Percentiles rank a stretch among this genome's conserved stretches.
Evolutionary conservation across 2,797 vertebrate species (phyloP).

Genomic region (Bucorvus abyssinicus): DNA sequence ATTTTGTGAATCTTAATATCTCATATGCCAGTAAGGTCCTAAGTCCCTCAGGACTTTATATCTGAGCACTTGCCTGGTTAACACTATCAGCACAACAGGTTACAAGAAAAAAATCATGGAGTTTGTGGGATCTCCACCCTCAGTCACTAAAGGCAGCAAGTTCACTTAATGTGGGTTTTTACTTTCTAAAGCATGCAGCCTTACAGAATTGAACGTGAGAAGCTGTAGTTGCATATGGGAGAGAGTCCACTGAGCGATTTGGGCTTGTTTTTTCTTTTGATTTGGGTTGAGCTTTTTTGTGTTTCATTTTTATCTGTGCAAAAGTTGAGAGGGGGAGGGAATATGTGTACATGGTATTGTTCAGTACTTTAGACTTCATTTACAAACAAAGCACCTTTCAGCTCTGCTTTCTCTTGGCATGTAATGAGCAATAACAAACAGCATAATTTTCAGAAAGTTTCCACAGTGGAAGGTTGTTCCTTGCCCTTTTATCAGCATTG

Average conservation of each 20-base stretch:
- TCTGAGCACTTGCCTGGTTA: background rate
- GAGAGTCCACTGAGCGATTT: background rate
- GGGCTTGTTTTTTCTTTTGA: background rate
- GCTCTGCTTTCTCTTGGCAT: background rate
- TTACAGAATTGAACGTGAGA: accelerated
- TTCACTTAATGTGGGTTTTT: background rate
- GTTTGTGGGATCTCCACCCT: background rate
- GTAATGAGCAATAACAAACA: background rate
- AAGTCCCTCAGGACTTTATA: background rate
- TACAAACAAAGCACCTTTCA: background rate
- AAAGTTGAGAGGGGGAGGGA: background rate
- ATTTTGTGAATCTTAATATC: background rate
- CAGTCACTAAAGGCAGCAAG: background rate
- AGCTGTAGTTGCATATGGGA: background rate
- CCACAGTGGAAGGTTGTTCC: background rate
- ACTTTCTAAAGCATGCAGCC: background rate
- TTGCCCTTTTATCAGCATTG: background rate
- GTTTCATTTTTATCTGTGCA: background rate
- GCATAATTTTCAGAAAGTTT: background rate
- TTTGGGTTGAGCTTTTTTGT: background rate
- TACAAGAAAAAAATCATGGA: background rate
- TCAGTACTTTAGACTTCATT: background rate
- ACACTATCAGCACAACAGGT: background rate
- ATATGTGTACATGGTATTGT: background rate
- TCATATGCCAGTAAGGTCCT: background rate